Conservation (phyloP, 1,140 invertebrate genomes). For the Prorops nasuta region DNA sequence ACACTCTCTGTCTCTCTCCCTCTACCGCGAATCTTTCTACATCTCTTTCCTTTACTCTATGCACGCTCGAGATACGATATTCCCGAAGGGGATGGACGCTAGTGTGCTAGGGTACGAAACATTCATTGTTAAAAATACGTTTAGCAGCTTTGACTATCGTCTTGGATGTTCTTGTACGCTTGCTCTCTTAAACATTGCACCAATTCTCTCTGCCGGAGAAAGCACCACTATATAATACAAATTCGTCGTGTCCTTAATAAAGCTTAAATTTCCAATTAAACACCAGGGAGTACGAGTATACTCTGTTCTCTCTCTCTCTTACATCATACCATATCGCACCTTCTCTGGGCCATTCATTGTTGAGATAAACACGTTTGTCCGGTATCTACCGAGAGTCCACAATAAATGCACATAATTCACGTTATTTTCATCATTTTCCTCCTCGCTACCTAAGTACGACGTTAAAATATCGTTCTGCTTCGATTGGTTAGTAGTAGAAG, state of each 20-base stretch:
- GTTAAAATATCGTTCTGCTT: conserved; percentile 16
- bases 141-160: conserved; percentile 19
- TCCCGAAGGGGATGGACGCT: conserved; percentile 12
- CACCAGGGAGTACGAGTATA: too few relatives aligned
- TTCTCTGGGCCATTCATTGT: conserved; percentile 26
- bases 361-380: conserved; percentile 16
- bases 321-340: too few relatives aligned
- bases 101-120: conserved; percentile 30
- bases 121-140: conserved; percentile 41
- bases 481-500: too few relatives aligned
- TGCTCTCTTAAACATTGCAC: conserved; percentile 16
- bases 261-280: too few relatives aligned
- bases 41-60: background rate
- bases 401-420: background rate
- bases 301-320: background rate
- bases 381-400: conserved; percentile 1
- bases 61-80: background rate
- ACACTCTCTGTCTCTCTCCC: too few relatives aligned
- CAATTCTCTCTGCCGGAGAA: conserved; percentile 17
- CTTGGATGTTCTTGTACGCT: background rate
- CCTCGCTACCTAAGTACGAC: conserved; percentile 17
- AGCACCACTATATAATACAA: conserved; percentile 46
- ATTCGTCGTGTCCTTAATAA: conserved; percentile 6
- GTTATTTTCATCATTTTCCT: background rate
- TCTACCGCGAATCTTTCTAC: too few relatives aligned